phyloP scores from a whole-genome alignment of 2,113 vertebrate genomes.

The Poeciliopsis retropinna region DNA sequence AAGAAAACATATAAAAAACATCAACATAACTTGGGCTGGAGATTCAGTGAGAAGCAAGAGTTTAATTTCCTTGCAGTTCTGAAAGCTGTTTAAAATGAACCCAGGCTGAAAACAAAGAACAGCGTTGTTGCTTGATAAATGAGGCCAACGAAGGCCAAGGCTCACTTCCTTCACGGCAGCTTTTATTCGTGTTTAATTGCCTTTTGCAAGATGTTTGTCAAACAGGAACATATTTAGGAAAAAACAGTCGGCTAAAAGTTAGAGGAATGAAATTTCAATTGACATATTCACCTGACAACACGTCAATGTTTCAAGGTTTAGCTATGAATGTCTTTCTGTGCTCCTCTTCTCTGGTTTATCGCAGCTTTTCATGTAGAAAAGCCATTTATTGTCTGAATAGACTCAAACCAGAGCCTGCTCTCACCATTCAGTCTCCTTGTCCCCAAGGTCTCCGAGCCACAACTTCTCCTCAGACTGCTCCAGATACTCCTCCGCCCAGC shows the following conservation, averaged over 20 bases:
- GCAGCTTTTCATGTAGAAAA: background rate
- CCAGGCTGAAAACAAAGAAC: constrained; percentile 8
- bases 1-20: background rate
- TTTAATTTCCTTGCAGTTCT: background rate
- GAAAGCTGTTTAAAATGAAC: constrained; percentile 3
- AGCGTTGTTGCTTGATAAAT: constrained; percentile 1
- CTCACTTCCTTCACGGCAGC: background rate
- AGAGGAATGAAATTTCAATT: background rate
- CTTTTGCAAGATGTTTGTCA: background rate
- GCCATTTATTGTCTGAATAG: constrained; percentile 1
- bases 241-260: constrained; percentile 5
- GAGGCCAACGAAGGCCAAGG: constrained; percentile 8
- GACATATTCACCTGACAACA: background rate
- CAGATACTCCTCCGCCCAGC: constrained; percentile 97
- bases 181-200: background rate
- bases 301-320: constrained; percentile 15
- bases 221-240: background rate
- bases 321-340: background rate
- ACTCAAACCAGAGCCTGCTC: constrained; percentile 47
- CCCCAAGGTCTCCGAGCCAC: constrained; percentile 93
- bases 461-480: constrained; percentile 98
- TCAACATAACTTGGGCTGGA: background rate
- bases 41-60: background rate
- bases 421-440: constrained; percentile 84
- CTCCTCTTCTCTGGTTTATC: constrained; percentile 7